Evolutionary conservation across 2,113 vertebrate species (phyloP), one percentile per base, ranked within the genome.

Genomic region (Mugil cephalus): DNA sequence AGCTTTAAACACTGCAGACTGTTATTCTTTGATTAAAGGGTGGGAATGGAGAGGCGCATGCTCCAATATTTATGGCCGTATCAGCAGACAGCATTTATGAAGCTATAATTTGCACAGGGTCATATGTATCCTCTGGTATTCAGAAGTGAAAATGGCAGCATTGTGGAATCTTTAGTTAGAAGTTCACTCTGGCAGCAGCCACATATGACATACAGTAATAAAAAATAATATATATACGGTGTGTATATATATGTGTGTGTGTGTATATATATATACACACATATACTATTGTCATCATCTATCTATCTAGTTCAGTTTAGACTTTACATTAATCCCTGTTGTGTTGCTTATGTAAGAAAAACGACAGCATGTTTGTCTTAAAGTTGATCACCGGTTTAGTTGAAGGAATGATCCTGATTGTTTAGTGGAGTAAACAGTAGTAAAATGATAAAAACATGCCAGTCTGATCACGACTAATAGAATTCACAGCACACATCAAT

Each of bases 1-100:
- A 6, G 11, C 42, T 72, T 50, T 66, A 66, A 63, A 50, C 55
- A 38, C 42, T 15, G 21, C 47, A 63, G 51, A 72, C 85, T 89
- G 78, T 79, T 81, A 86, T 83, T 56, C 61, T 83, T 80, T 87
- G 87, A 91, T 92, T 87, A 81, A 88, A 74, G 75, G 74, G 66
- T 54, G 10, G 48, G 74, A 66, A 74, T 42, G 58, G 46, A 70
- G 69, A 77, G 54, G 56, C 54, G n/a, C 18, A 21, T 24, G 54
- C 66, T 74, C 43, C 48, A 30, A 58, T 83, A 56, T 80, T 54
- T 75, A 64, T 69, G 54, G 67, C 69, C 38, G 43, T 60, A 77
- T 82, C 75, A 70, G 55, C 47, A 77, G 69, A 74, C 35, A 42
- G 14, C 36, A 38, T 79, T 81, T 75, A 75, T 78, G 60, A 86